Evolutionary conservation across 2,113 vertebrate genomes (phyloP), one percentile per base, ranked within the genome.

Genomic region (Halichoerus grypus): DNA sequence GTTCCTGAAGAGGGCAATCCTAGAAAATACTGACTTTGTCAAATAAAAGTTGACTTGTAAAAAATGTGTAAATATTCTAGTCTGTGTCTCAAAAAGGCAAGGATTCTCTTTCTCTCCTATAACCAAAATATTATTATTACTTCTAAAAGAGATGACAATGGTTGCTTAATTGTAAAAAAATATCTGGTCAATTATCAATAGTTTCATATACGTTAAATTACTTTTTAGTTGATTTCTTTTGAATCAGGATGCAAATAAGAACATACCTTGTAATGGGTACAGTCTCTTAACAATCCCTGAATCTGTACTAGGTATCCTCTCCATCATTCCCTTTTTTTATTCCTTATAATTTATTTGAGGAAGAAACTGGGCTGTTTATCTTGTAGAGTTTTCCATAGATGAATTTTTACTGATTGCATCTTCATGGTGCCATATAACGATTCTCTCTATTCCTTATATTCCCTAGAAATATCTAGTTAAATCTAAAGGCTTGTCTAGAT

Each of bases 371-470:
- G 9, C 69, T 91, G 36, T 80, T 88, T 67, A 74, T 69, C 69
- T 65, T 59, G 1, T 39, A 42, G 49, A 61, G 28, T 65, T 80
- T 89, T 82, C 28, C n/a, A 49, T 14, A 77, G 79, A 49, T 82
- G 42, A 33, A 65, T 89, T 97, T 97, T 94, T 71, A 3, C 76
- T 96, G 21, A 65, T 46, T 92, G 63, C 28, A 22, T 53, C 51
- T 76, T 16, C 15, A 55, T 63, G 33, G 53, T 74, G 61, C 81
- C 28, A 5, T 72, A 6, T 59, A 24, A 53, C 4, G 28, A 42
- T 53, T 83, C 36, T 72, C 26, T 79, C 28, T 83, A 16, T 90
- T 61, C 49, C 1, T 83, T 82, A 2, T 72, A 65, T 49, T 55
- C 46, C 28, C 53, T 51, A 1, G 51, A 86, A 79, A 49, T 72